These are phyloP conservation scores for Lordiphosa stackelbergi DNA, from an alignment of 1,140 invertebrate species.

Conservation along the genomic window DNA sequence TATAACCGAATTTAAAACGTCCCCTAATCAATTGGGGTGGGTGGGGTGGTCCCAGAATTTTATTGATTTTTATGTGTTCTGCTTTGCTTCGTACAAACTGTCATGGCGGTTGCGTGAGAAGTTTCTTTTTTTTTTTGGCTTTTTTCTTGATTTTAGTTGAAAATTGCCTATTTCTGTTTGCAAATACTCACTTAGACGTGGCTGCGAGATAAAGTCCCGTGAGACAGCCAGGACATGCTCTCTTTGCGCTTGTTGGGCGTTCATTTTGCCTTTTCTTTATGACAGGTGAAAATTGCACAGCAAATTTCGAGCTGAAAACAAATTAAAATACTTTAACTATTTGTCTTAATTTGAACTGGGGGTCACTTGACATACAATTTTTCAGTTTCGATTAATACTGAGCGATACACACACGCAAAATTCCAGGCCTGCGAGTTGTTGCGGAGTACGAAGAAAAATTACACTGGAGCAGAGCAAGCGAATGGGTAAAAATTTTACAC, in stretches of 20 bases:
- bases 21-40: constrained; percentile 5
- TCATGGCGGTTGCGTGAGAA: constrained; percentile 53
- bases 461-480: constrained; percentile 34
- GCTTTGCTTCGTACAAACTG: constrained; percentile 62
- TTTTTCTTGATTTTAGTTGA: not conserved
- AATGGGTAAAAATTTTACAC: constrained; percentile 44
- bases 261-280: constrained; percentile 62
- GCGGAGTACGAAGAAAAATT: constrained; percentile 66
- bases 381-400: constrained; percentile 70
- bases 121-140: constrained; percentile 16
- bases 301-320: constrained; percentile 68
- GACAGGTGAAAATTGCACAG: constrained; percentile 65
- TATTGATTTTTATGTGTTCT: constrained; percentile 65
- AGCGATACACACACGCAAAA: constrained; percentile 62
- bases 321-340: constrained; percentile 7
- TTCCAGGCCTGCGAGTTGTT: constrained; percentile 68
- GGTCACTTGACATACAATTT: constrained; percentile 57
- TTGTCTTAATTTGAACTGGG: not conserved
- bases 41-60: constrained; percentile 30
- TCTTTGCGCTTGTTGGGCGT: constrained; percentile 79
- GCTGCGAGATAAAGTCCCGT: constrained; percentile 97
- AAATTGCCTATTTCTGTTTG: constrained; percentile 16
- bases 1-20: not conserved
- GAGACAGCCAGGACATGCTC: constrained; percentile 95
- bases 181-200: constrained; percentile 93